A percentile compares a stretch with the other conserved stretches of the same genome.
These are phyloP conservation scores for Anthonomus grandis DNA, from an alignment of 1,140 invertebrate genomes.

Conservation along the genomic window DNA sequence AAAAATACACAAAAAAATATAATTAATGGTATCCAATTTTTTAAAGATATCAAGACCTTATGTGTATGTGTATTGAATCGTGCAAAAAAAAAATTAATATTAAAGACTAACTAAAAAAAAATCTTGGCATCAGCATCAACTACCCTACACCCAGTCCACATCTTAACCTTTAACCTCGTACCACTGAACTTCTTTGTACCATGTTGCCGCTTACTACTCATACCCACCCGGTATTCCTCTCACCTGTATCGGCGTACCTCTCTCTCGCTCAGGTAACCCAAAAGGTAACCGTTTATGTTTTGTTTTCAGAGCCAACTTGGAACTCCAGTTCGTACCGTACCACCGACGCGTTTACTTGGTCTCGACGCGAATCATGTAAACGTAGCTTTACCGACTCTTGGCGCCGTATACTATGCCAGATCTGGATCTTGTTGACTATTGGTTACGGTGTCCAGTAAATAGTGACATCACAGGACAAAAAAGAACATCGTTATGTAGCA, in stretches of 20 bases:
- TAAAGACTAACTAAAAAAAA: too few species aligned
- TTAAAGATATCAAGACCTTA: too few species aligned
- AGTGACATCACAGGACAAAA: too few species aligned
- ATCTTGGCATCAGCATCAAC: too few species aligned
- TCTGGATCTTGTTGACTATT: slow-evolving; percentile 1
- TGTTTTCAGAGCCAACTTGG: slow-evolving; percentile 15
- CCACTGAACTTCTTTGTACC: too few species aligned
- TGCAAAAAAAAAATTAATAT: too few species aligned
- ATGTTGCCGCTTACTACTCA: slow-evolving; percentile 10
- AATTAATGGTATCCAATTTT: too few species aligned
- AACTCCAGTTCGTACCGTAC: slow-evolving; percentile 19
- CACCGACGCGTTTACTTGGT: slow-evolving; percentile 2
- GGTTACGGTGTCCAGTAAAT: slow-evolving; percentile 17
- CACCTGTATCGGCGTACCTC: slow-evolving; percentile 19
- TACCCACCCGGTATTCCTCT: slow-evolving; percentile 4
- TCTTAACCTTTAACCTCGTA: too few species aligned
- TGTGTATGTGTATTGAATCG: too few species aligned
- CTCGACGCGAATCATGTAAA: slow-evolving; percentile 21
- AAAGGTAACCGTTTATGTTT: slow-evolving; percentile 25
- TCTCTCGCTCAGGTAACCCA: slow-evolving; percentile 21
- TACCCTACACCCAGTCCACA: too few species aligned
- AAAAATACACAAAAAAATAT: too few species aligned
- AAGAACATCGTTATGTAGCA: too few species aligned
- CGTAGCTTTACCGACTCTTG: slow-evolving; percentile 4
- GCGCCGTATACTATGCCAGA: slow-evolving; percentile 25